phyloP scores from a whole-genome alignment of 2,113 vertebrate genomes.

The Myotis davidii region DNA sequence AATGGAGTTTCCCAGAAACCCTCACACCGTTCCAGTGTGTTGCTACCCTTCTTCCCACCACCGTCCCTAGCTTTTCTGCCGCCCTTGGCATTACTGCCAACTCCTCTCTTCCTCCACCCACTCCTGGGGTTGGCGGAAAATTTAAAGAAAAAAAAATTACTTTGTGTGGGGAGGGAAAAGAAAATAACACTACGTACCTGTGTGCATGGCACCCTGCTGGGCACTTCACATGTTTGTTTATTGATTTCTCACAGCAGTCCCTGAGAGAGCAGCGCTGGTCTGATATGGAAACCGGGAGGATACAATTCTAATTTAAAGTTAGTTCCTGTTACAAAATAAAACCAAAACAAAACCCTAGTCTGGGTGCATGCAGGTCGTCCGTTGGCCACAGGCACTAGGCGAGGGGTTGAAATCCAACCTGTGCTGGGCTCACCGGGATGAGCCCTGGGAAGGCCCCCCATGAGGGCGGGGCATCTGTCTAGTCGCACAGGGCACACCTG shows the following conservation, averaged over 20 bases:
- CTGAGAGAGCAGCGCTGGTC: not conserved
- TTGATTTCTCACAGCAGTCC: not conserved
- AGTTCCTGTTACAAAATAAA: not conserved
- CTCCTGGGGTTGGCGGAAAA: not conserved
- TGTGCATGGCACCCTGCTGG: not conserved
- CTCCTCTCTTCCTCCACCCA: not conserved
- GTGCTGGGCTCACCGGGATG: not conserved
- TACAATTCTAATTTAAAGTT: not conserved
- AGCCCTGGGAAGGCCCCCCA: not conserved
- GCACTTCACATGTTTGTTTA: not conserved
- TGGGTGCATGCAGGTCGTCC: not conserved
- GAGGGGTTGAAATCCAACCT: not conserved
- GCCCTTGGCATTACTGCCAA: not conserved
- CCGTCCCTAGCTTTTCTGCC: not conserved
- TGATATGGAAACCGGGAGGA: not conserved
- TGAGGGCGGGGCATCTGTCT: not conserved
- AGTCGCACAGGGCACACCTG: not conserved
- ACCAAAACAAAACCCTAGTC: not conserved
- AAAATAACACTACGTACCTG: not conserved
- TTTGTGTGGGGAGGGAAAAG: not conserved
- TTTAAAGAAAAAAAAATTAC: not conserved
- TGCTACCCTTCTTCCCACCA: not conserved
- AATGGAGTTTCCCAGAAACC: not conserved
- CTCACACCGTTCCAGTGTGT: not conserved
- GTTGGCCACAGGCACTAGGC: not conserved